Percentiles rank a stretch among this genome's conserved stretches.
phyloP scores from a whole-genome alignment of 2,113 vertebrate species.

The Dipodomys spectabilis region DNA sequence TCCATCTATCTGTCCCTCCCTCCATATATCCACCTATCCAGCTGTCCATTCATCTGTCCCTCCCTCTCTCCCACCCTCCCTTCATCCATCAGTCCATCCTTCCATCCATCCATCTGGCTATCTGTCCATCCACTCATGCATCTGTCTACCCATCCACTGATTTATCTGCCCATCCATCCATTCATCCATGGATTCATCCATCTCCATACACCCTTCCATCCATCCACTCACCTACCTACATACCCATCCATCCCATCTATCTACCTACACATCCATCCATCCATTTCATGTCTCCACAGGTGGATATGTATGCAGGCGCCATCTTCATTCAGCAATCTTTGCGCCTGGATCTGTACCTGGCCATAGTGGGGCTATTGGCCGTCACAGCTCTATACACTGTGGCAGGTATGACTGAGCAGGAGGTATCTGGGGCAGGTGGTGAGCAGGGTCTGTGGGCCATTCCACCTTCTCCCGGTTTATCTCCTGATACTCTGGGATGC shows the following conservation, averaged over 20 bases:
- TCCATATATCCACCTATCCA: too few relatives aligned
- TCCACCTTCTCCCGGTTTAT: background rate
- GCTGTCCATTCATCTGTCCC: too few relatives aligned
- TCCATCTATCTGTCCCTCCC: too few relatives aligned
- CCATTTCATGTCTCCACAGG: conserved; percentile 82
- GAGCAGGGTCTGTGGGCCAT: rapidly evolving
- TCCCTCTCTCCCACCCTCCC: too few relatives aligned
- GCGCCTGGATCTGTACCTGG: conserved; percentile 94
- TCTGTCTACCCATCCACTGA: rapidly evolving
- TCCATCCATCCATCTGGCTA: background rate
- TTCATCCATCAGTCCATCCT: rapidly evolving
- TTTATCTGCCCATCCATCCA: rapidly evolving
- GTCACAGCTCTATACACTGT: conserved; percentile 96
- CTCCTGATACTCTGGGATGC: background rate
- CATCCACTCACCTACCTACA: too few relatives aligned
- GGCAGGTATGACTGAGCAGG: conserved; percentile 86
- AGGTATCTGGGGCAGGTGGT: too few relatives aligned
- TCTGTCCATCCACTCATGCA: rapidly evolving
- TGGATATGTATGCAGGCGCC: conserved; percentile 98
- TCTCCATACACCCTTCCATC: too few relatives aligned
- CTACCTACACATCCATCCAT: background rate
- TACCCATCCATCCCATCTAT: too few relatives aligned
- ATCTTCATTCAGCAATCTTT: conserved; percentile 97
- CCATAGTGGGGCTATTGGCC: conserved; percentile 87
- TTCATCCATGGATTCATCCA: rapidly evolving